phyloP scores from a whole-genome alignment of 2,797 vertebrate genomes.

The Coreius guichenoti region DNA sequence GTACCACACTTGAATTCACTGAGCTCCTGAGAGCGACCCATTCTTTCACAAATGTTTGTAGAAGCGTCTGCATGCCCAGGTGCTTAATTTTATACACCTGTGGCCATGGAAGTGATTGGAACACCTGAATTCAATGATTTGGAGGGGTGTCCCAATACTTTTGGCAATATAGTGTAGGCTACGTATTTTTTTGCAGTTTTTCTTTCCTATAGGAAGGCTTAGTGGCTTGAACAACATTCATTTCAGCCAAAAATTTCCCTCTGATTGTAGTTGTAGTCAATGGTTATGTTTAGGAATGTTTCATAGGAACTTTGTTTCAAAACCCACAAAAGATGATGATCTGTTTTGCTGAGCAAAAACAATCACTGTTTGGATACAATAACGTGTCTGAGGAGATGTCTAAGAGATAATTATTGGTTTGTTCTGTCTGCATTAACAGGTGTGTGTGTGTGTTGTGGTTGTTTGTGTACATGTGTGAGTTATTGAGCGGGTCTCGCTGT shows the following conservation, averaged over 20 bases:
- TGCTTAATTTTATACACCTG: no score
- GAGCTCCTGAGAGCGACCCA: no score
- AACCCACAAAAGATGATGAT: background rate
- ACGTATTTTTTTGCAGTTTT: background rate
- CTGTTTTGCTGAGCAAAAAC: background rate
- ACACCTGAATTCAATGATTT: no score
- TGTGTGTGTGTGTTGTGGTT: conserved; percentile 27
- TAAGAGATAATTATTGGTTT: conserved; percentile 31
- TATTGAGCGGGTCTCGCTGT: conserved; percentile 50
- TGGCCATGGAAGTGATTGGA: no score
- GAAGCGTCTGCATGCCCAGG: no score
- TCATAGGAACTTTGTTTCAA: background rate
- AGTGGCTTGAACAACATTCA: background rate
- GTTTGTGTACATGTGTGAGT: conserved; percentile 31
- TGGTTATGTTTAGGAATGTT: background rate
- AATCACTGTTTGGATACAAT: conserved; percentile 1
- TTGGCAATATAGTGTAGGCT: no score
- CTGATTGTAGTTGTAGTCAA: background rate
- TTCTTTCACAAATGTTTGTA: no score
- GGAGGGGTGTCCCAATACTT: no score
- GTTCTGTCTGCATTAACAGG: conserved; percentile 22
- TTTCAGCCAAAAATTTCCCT: background rate
- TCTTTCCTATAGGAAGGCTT: background rate
- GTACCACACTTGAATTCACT: no score
- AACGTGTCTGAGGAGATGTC: conserved; percentile 15